Evolutionary conservation across 2,797 vertebrate species (phyloP).

Genomic region (Fistularia commersonii): DNA sequence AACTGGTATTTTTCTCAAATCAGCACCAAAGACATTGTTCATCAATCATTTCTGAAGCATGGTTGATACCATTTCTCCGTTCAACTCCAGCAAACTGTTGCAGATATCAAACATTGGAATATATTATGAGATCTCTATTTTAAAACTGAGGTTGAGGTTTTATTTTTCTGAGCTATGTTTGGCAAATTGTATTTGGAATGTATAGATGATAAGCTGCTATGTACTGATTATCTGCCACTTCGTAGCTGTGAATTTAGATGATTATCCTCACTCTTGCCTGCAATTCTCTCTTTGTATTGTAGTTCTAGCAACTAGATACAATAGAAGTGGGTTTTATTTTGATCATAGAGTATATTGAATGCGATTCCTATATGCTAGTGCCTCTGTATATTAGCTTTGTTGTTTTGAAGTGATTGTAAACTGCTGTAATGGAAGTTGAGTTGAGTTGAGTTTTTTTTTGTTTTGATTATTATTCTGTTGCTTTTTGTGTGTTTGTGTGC

Average conservation of each 20-base stretch:
- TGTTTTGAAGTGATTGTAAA: conserved; percentile 97
- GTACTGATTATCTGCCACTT: conserved; percentile 96
- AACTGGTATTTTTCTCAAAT: conserved; percentile 58
- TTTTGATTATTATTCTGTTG: conserved; percentile 48
- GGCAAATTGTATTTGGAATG: conserved; percentile 98
- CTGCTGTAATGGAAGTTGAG: conserved; percentile 97
- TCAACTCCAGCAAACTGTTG: conserved; percentile 84
- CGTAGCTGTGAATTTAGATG: conserved; percentile 99
- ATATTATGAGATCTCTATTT: conserved; percentile 69
- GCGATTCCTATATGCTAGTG: conserved; percentile 74
- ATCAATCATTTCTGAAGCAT: conserved; percentile 86
- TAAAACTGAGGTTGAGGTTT: conserved; percentile 86
- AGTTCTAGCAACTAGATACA: conserved; percentile 82
- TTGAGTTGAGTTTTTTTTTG: conserved; percentile 80
- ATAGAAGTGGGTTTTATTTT: conserved; percentile 84
- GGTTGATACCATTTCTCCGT: conserved; percentile 85
- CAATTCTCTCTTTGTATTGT: conserved; percentile 85
- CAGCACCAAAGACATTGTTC: conserved; percentile 97
- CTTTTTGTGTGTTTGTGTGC: conserved; percentile 32
- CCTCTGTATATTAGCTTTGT: conserved; percentile 83
- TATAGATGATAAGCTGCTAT: conserved; percentile 99
- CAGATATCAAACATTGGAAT: conserved; percentile 77
- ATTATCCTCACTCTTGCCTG: conserved; percentile 92
- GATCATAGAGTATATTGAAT: conserved; percentile 67
- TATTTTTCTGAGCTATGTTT: conserved; percentile 86